A percentile compares a stretch with the other conserved stretches of the same genome.
These are phyloP conservation scores for Spea hammondii DNA, from an alignment of 2,797 vertebrate species.

Conservation along the genomic window DNA sequence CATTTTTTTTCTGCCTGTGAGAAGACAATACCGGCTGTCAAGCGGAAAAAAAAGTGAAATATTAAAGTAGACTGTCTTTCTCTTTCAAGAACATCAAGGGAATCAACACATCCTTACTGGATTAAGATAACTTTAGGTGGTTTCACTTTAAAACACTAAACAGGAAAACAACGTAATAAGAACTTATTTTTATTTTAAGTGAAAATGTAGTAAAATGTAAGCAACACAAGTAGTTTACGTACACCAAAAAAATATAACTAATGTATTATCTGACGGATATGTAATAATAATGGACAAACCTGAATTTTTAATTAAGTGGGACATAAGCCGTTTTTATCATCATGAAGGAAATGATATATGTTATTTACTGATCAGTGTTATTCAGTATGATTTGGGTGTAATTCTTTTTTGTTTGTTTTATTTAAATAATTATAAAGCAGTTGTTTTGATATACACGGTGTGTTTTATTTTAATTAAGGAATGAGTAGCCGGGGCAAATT, in stretches of 20 bases:
- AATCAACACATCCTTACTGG: constrained; percentile 19
- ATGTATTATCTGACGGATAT: constrained; percentile 40
- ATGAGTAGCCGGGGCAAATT: background rate
- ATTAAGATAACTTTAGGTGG: constrained; percentile 33
- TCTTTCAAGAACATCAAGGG: constrained; percentile 25
- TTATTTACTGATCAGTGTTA: constrained; percentile 50
- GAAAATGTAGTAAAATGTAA: constrained; percentile 17
- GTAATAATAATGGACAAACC: constrained; percentile 14
- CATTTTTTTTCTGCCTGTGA: constrained; percentile 11
- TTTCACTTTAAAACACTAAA: constrained; percentile 33
- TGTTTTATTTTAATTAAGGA: constrained; percentile 29
- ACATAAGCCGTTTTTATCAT: constrained; percentile 30
- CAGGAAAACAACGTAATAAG: constrained; percentile 21
- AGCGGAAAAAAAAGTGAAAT: constrained; percentile 41
- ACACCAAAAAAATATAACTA: constrained; percentile 43
- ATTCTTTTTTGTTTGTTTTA: constrained; percentile 45
- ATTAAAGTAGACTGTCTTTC: constrained; percentile 44
- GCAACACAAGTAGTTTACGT: constrained; percentile 22
- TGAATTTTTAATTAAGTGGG: constrained; percentile 27
- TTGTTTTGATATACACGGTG: constrained; percentile 43
- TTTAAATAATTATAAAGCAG: constrained; percentile 51
- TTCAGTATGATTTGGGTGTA: constrained; percentile 48
- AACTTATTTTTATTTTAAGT: constrained; percentile 25
- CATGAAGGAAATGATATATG: constrained; percentile 33
- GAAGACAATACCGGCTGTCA: constrained; percentile 46